Conservation (phyloP, 1,140 invertebrate genomes). For the Ips typographus region DNA sequence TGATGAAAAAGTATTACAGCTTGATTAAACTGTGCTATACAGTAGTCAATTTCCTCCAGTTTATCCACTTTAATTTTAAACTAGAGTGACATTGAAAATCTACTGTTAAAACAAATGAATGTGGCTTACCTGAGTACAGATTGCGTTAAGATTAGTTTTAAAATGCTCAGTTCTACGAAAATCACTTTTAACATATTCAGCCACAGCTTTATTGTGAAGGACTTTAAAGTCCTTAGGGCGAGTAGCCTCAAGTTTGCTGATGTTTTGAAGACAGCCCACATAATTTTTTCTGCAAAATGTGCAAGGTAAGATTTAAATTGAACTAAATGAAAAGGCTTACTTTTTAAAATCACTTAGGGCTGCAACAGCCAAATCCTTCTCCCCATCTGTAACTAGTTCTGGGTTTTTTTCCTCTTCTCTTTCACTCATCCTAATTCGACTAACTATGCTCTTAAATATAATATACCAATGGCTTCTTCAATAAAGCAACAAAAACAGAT, state of each 20-base stretch:
- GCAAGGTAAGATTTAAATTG: conserved; percentile 4
- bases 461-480: background rate
- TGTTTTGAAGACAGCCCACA: conserved; percentile 57
- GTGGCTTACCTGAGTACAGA: conserved; percentile 61
- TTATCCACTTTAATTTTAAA: conserved; percentile 57
- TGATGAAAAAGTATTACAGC: conserved; percentile 80
- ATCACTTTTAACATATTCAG: conserved; percentile 70
- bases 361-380: conserved; percentile 46
- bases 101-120: background rate
- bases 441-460: too few relatives aligned
- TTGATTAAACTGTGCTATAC: conserved; percentile 76
- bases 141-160: conserved; percentile 64
- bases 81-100: conserved; percentile 40
- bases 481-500: background rate
- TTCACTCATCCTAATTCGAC: conserved; percentile 5
- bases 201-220: conserved; percentile 70
- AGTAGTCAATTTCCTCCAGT: conserved; percentile 70
- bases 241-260: conserved; percentile 62
- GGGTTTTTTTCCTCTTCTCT: conserved; percentile 33
- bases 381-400: conserved; percentile 43
- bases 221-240: conserved; percentile 67
- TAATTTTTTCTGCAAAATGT: conserved; percentile 53
- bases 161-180: conserved; percentile 72
- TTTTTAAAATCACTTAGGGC: conserved; percentile 49
- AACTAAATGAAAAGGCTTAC: conserved; percentile 32